phyloP scores from a whole-genome alignment of 2,888 invertebrate genomes.

The Pachydiplax longipennis region DNA sequence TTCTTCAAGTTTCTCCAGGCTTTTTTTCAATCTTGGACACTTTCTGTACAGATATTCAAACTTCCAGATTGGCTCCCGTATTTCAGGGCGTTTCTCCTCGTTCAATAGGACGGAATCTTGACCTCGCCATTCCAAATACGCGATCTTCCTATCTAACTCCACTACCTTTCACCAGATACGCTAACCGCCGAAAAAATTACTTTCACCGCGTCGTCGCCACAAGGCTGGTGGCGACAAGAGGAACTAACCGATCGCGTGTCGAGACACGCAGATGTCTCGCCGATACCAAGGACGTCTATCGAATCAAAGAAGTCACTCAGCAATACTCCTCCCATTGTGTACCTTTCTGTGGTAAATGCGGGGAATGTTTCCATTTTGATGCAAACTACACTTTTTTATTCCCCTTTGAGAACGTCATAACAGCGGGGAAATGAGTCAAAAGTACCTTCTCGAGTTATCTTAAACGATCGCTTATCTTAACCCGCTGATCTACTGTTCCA shows the following conservation, averaged over 20 bases:
- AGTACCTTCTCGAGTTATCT: background rate
- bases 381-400: background rate
- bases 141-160: background rate
- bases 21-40: background rate
- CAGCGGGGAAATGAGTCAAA: background rate
- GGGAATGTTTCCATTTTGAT: background rate
- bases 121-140: background rate
- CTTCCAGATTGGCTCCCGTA: background rate
- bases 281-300: background rate
- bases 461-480: background rate
- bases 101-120: background rate
- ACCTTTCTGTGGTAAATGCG: background rate
- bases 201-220: background rate
- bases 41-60: background rate
- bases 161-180: background rate
- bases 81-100: background rate
- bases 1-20: background rate
- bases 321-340: background rate
- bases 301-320: background rate
- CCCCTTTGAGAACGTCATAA: background rate
- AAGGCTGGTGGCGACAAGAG: background rate
- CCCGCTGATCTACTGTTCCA: background rate
- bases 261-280: background rate
- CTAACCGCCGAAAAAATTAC: background rate
- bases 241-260: background rate